Conservation (phyloP, 64 coral and sea anemone species). For the Hydrozoanthus tunicans region DNA sequence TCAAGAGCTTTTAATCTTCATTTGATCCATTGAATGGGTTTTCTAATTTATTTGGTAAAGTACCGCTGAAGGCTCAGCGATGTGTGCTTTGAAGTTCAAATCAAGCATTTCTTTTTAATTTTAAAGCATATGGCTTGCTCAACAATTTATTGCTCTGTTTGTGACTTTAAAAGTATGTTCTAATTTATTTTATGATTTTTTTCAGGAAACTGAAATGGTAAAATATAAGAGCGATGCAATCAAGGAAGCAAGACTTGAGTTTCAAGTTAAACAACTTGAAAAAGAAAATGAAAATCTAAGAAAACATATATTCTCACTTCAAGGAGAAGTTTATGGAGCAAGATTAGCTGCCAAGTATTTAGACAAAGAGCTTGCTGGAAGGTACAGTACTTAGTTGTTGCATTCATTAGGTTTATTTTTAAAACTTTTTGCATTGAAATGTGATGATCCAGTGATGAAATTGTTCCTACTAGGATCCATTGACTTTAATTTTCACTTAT, state of each 20-base stretch:
- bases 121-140: too few species aligned
- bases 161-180: too few species aligned
- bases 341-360: constrained; percentile 98
- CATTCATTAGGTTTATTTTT: neutral
- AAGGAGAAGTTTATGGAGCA: constrained; percentile 99
- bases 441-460: neutral
- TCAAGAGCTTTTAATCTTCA: neutral
- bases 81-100: too few species aligned
- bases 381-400: constrained; percentile 37
- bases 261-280: constrained; percentile 87
- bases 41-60: too few species aligned
- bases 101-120: too few species aligned
- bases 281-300: constrained; percentile 95
- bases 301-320: constrained; percentile 95
- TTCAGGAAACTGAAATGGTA: constrained; percentile 91
- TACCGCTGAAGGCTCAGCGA: too few species aligned
- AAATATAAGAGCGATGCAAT: constrained; percentile 91
- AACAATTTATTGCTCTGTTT: too few species aligned
- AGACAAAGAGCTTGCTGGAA: constrained; percentile 98
- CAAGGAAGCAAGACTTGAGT: constrained; percentile 87
- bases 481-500: too few species aligned
- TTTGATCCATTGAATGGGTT: too few species aligned
- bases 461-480: neutral
- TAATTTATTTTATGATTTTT: neutral
- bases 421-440: neutral